Base-by-base conservation (phyloP, 2,113 vertebrate species). In the Phaethon lepturus region DNA sequence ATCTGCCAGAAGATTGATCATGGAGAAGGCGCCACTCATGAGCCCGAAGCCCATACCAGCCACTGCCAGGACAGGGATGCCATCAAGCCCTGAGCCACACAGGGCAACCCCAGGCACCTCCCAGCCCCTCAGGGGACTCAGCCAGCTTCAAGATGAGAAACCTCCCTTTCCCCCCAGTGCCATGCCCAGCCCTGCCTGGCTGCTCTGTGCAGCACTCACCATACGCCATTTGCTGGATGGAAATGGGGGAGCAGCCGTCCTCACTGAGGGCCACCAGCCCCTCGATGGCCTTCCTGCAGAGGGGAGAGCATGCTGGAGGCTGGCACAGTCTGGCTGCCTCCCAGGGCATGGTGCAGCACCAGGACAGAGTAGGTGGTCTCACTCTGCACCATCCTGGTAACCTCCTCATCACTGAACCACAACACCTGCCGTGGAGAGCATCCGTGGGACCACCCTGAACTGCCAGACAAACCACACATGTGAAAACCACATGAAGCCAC, bases 141-240 rank as follows among this genome's bases (percentile, higher is more conserved):
- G 56, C 31, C n/a, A 26, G 45, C 45, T 33, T 40, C 45, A 20
- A 8, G 11, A 24, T n/a, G n/a, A 62, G 50, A 60, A 40, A n/a
- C 67, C 14, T 72, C 23, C 31, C 47, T 52, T 59, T 50, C 15
- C 24, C 24, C 35, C n/a, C 9, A 2, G 80, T 19, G 15, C 40
- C 4, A 5, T 42, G 24, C 29, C 67, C 31, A 50, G 58, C 17
- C 40, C 35, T 62, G 38, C 45, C 52, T 52, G 68, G 49, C 49
- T 7, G 25, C n/a, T 17, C 38, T 50, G 60, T 8, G 9, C n/a
- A 42, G 58, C 35, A 83, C 95, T 35, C 83, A 98, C 98, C 98
- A 8, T 98, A 98, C 26, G 98, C 98, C 97, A 98, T 98, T 77
- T 98, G 97, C 40, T 88, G 97, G 62, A 97, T 96, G 18, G 98